These are phyloP conservation scores for Emmelina monodactyla DNA, from an alignment of 2,888 invertebrate species.

Conservation along the genomic window DNA sequence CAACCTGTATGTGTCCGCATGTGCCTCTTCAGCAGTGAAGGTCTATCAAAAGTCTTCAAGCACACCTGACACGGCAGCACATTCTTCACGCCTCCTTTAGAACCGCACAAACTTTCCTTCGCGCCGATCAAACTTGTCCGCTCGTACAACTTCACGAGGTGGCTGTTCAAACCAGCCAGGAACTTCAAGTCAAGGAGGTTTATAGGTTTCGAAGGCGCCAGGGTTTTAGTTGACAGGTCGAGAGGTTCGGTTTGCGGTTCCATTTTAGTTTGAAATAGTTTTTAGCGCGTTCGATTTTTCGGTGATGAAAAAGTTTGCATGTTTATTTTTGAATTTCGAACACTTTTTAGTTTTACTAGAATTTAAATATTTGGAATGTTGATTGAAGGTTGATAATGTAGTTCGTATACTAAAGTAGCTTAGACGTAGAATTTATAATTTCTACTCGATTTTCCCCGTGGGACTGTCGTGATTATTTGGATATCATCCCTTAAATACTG, in stretches of 20 bases:
- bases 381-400: too few relatives aligned
- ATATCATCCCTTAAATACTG: constrained; percentile 43
- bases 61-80: constrained; percentile 68
- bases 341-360: too few relatives aligned
- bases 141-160: constrained; percentile 46
- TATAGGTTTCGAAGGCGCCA: constrained; percentile 23
- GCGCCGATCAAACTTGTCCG: constrained; percentile 31
- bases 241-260: constrained; percentile 48
- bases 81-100: constrained; percentile 30
- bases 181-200: constrained; percentile 47
- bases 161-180: constrained; percentile 44
- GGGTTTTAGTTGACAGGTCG: constrained; percentile 39
- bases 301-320: too few relatives aligned
- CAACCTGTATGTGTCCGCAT: constrained; percentile 74
- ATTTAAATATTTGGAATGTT: too few relatives aligned
- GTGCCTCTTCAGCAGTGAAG: constrained; percentile 72
- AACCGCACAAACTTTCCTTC: constrained; percentile 20
- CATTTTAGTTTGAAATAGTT: too few relatives aligned
- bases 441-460: constrained; percentile 33
- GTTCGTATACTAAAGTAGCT: too few relatives aligned
- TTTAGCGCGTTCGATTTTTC: too few relatives aligned
- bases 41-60: constrained; percentile 73
- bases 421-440: too few relatives aligned
- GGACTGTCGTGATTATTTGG: constrained; percentile 37
- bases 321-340: too few relatives aligned